phyloP scores from a whole-genome alignment of 2,113 vertebrate genomes.

The Hydrolagus affinis region DNA sequence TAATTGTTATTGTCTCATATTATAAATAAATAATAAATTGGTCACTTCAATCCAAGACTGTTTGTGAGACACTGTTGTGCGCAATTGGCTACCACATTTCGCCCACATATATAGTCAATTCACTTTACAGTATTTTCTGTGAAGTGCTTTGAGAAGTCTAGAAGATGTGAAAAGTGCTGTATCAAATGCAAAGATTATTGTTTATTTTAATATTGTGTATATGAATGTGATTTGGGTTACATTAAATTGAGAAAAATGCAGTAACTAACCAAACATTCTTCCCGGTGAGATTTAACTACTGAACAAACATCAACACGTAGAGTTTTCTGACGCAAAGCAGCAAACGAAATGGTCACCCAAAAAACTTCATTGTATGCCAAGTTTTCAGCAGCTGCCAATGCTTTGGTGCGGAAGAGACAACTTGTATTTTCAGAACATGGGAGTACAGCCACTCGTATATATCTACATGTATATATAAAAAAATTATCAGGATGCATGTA shows the following conservation, averaged over 20 bases:
- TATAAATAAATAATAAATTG: too few species aligned
- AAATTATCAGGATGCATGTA: not conserved
- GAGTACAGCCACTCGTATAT: constrained; percentile 73
- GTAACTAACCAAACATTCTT: constrained; percentile 76
- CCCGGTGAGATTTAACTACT: constrained; percentile 62
- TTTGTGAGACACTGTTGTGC: too few species aligned
- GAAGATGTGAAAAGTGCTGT: too few species aligned
- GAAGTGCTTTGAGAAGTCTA: too few species aligned
- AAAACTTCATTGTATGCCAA: constrained; percentile 76
- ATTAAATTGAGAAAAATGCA: not conserved
- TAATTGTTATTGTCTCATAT: not conserved
- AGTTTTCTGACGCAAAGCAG: constrained; percentile 79
- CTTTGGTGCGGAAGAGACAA: constrained; percentile 80
- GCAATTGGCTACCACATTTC: too few species aligned
- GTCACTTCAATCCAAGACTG: too few species aligned
- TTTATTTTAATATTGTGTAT: not conserved
- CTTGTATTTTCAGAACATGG: constrained; percentile 74
- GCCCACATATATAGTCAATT: too few species aligned
- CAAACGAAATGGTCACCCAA: constrained; percentile 71
- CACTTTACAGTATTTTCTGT: too few species aligned
- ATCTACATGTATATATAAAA: constrained; percentile 51
- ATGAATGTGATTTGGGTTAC: too few species aligned
- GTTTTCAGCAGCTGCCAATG: constrained; percentile 53
- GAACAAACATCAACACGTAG: constrained; percentile 80
- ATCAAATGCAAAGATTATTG: too few species aligned